Conservation (phyloP, 1,140 invertebrate genomes). For the Condylostylus longicornis region DNA sequence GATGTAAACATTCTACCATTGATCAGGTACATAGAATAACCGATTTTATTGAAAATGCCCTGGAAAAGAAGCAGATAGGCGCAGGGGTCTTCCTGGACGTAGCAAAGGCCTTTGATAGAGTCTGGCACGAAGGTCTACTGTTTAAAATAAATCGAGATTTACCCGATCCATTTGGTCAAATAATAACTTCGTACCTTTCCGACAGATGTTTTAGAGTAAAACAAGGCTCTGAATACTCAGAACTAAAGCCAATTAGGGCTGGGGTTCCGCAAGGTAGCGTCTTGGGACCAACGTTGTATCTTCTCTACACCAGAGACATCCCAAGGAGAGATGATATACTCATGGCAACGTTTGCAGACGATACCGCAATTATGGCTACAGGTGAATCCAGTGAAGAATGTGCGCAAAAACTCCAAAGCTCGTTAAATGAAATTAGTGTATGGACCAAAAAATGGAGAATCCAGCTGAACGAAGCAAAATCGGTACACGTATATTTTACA, state of each 20-base stretch:
- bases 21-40: slow-evolving; percentile 13
- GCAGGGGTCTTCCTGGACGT: slow-evolving; percentile 18
- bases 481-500: no score
- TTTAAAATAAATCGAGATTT: slow-evolving; percentile 10
- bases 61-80: slow-evolving; percentile 16
- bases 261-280: slow-evolving; percentile 9
- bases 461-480: no score
- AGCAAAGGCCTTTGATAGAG: slow-evolving; percentile 18
- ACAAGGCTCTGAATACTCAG: slow-evolving; percentile 9
- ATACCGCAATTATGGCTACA: slow-evolving; percentile 14
- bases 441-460: no score
- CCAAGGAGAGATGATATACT: slow-evolving; percentile 5
- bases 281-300: slow-evolving; percentile 5
- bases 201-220: slow-evolving; percentile 12
- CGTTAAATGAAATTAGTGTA: no score
- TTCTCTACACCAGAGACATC: slow-evolving; percentile 12
- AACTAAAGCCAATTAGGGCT: slow-evolving; percentile 8
- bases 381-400: no score
- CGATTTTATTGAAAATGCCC: slow-evolving; percentile 8
- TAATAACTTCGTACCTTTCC: slow-evolving; percentile 11
- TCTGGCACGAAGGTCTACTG: slow-evolving; percentile 21
- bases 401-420: no score
- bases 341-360: slow-evolving; percentile 13
- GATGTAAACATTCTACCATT: slow-evolving; percentile 11
- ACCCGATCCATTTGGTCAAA: slow-evolving; percentile 5